Base-by-base conservation (phyloP, 2,797 vertebrate genomes). In the Crenichthys baileyi region DNA sequence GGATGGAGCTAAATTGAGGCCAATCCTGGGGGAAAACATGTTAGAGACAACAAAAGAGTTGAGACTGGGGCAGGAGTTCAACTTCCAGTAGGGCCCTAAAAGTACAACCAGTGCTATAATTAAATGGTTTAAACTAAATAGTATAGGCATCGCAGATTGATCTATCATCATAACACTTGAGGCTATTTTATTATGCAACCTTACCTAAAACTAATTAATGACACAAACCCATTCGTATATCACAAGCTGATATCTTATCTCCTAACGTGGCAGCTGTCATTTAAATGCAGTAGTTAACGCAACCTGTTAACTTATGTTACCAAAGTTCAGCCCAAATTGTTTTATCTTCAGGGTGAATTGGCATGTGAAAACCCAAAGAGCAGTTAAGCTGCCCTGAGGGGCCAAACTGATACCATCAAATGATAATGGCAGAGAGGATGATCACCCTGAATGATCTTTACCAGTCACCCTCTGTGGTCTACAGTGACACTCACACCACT, bases 311-410 rank as follows among this genome's bases (percentile, higher is more conserved):
- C 13, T 48, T 48, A 46, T 13, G 5, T 16, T 26, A 70, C 15
- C n/a, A 70, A 44, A 44, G 41, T 58, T 41, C 39, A 46, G 16
- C 71, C 44, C 46, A 26, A 1, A 26, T 8, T 48, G 50, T 44
- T 65, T 72, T 72, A 39, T 72, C 22, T 53, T 68, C 41, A 7
- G 31, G 31, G 39, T 68, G 20, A 65, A 24, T 48, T 58, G 4
- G 12, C 2, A 41, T 16, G 26, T 29, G 72, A n/a, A 1, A 65
- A 29, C 70, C 78, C 26, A 85, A 70, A 84, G 72, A 58, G 36
- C 5, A n/a, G 74, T 20, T 65, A 50, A 84, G 18, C 72, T 26
- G 46, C 81, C 79, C 51, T 16, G 2, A 41, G 75, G 84, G 79
- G 44, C 72, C 12, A 7, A 75, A 51, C 12, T 80, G 67, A 75